Base-by-base conservation (phyloP, 1,140 invertebrate species). In the Drosophila mojavensis region DNA sequence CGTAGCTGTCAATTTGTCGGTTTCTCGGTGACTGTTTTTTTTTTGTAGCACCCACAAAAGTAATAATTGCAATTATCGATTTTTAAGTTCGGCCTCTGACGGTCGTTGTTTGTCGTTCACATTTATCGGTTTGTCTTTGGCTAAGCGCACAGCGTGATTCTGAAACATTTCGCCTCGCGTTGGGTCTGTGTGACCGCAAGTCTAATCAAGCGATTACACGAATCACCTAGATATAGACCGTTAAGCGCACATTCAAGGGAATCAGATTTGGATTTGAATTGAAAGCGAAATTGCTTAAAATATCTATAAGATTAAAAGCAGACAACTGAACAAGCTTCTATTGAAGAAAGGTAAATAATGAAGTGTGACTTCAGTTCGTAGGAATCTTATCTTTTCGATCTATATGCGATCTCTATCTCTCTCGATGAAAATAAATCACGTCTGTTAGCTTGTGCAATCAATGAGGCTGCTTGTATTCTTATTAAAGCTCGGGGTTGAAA, bases 21-120 rank as follows among this genome's bases (percentile, higher is more conserved):
- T 69, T 47, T 53, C 20, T 54, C 47, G 7, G 68, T 47, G 70
- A 24, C 59, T 39, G 13, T 39, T 10, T 39, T 39, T 36, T 36
- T 36, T 9, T 36, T 7, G 9, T 10, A 10, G 36, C 36, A 39
- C 62, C 72, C 48, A 50, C 74, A 75, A 45, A 78, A 59, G 80
- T 82, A 82, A 82, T 83, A 81, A 78, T 61, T 50, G 53, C 74
- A 81, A 81, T 63, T 67, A 82, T 82, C 73, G 72, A 83, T 83
- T 68, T 60, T 74, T 45, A 65, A 41, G 55, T 66, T 54, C 26
- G 41, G 17, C 36, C 62, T 63, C 30, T 75, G 72, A 59, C 61
- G 60, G 47, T 64, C 51, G 51, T 66, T 45, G 30, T 9, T 13
- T 4, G 24, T 24, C 24, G 24, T 51, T 51, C 36, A 39, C 36